phyloP scores from a whole-genome alignment of 1,140 invertebrate genomes.

The Callitettix versicolor region DNA sequence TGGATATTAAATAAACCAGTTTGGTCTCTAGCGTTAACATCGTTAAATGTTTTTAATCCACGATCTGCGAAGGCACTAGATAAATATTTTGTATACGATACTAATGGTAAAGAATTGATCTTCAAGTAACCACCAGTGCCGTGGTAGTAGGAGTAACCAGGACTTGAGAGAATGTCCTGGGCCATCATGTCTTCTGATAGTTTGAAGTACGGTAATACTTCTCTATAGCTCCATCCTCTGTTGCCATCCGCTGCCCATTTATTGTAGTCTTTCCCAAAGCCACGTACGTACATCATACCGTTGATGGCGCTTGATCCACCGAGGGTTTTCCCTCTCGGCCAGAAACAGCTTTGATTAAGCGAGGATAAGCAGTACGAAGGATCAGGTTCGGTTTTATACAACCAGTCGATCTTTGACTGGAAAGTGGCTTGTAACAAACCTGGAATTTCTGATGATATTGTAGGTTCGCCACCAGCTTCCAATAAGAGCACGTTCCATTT shows the following conservation, averaged over 20 bases:
- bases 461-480: conserved; percentile 87
- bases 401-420: conserved; percentile 79
- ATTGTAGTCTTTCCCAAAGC: conserved; percentile 52
- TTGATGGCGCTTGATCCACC: conserved; percentile 74
- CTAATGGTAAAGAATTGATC: conserved; percentile 41
- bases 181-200: conserved; percentile 82
- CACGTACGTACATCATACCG: conserved; percentile 54
- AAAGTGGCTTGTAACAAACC: conserved; percentile 78
- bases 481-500: conserved; percentile 76
- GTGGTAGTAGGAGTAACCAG: conserved; percentile 41
- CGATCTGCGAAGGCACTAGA: conserved; percentile 46
- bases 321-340: conserved; percentile 57
- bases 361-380: conserved; percentile 39
- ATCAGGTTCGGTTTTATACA: conserved; percentile 78
- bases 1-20: conserved; percentile 33
- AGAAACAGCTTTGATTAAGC: conserved; percentile 54
- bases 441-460: conserved; percentile 82
- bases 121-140: conserved; percentile 46
- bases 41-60: conserved; percentile 35
- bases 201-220: conserved; percentile 76
- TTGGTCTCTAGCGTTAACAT: conserved; percentile 31
- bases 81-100: conserved; percentile 14
- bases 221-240: conserved; percentile 71
- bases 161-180: conserved; percentile 54
- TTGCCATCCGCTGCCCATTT: conserved; percentile 52